Evolutionary conservation across 1,140 invertebrate genomes (phyloP), one percentile per base, ranked within the genome.

Genomic region (Apis dorsata): DNA sequence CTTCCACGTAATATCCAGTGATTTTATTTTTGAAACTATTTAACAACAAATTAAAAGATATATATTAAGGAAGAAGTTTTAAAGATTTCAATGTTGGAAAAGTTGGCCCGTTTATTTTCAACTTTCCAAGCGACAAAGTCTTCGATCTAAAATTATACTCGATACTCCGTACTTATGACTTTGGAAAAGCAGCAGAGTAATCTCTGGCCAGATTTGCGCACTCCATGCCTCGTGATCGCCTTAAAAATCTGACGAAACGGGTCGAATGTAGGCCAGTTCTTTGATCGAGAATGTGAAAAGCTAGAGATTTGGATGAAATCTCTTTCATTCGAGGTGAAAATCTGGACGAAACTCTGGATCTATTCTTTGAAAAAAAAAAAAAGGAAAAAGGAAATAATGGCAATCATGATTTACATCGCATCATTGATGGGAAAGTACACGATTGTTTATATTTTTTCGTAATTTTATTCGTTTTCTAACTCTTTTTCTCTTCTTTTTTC

Each of bases 221-320:
- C n/a, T 59, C 51, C 15, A 34, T 9, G 13, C 2, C 10, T 19
- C 10, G 1, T 49, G 79, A 65, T 57, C 70, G 79, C 13, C 79
- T 81, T 81, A 81, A 51, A 74, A 68, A 66, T 59, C n/a, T 75
- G 62, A 44, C 34, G 34, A 44, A 81, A 81, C 79, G 62, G 68
- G 79, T 53, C 49, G 62, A 75, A 81, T 81, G 28, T 75, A 81
- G 79, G 71, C 51, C 79, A 81, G 60, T 21, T 24, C 71, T 81
- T 81, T 66, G 71, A 81, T 66, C 79, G n/a, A 34, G 12, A 19
- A 13, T n/a, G 17, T n/a, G 11, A 13, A 44, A 17, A 24, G 28
- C 2, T 12, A 17, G 24, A 34, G 24, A 69, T 65, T 72, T 65
- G 49, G 60, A 12, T 10, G 24, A n/a, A 15, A 34, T 21, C 34